Evolutionary conservation across 2,113 vertebrate species (phyloP).

Genomic region (Circaetus gallicus): DNA sequence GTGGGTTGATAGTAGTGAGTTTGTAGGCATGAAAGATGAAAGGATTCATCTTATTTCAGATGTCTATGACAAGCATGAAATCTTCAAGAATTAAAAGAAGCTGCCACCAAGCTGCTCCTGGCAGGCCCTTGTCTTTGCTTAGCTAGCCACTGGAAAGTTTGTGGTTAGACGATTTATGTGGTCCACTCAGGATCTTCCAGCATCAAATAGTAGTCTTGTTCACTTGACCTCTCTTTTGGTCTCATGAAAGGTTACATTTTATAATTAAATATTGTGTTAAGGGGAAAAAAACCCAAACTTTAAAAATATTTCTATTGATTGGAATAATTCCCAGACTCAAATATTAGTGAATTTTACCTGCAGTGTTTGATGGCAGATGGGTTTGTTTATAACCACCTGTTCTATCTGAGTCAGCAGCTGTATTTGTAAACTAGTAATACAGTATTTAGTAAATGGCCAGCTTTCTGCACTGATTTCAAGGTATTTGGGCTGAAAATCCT

Average conservation of each 20-base stretch:
- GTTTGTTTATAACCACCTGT: conserved; percentile 25
- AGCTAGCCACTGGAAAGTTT: background rate
- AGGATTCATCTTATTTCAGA: background rate
- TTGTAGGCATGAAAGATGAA: background rate
- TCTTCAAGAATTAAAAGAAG: background rate
- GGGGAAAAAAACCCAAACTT: background rate
- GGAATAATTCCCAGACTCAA: background rate
- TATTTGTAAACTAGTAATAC: conserved; percentile 1
- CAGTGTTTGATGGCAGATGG: background rate
- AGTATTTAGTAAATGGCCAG: conserved; percentile 5
- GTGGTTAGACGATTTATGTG: background rate
- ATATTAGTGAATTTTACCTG: background rate
- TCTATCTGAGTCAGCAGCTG: conserved; percentile 4
- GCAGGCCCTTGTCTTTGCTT: background rate
- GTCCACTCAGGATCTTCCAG: background rate
- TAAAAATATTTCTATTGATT: background rate
- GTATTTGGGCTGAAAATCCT: background rate
- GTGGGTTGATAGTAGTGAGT: background rate
- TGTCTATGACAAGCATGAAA: background rate
- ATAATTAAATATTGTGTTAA: background rate
- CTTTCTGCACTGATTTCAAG: background rate
- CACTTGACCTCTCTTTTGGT: background rate
- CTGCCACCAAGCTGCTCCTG: background rate
- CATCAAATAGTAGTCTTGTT: background rate
- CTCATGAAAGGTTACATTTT: background rate